Evolutionary conservation across 2,888 invertebrate genomes (phyloP), one percentile per base, ranked within the genome.

Genomic region (Diaperis boleti): DNA sequence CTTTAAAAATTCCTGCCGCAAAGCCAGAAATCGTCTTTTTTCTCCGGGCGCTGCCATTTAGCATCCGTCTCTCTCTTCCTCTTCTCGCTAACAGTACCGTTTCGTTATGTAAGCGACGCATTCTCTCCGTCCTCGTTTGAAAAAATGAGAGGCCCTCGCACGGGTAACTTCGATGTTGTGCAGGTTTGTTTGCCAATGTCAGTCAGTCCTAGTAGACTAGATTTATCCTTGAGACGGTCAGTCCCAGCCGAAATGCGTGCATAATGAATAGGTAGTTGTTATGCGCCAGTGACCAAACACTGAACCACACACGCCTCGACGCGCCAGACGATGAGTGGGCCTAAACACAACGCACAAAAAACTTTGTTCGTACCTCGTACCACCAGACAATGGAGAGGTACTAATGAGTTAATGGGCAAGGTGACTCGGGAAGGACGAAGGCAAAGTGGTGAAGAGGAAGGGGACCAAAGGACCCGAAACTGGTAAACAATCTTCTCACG

Each of bases 211-310:
- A 75, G 69, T 72, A 74, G 75, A 75, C 73, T 77, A 76, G 75
- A 76, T 69, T 72, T 76, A 78, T 77, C 79, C 79, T 79, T 79
- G 79, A 79, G 79, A 79, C 79, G 78, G 78, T 77, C 78, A 77
- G 77, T 76, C 77, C 74, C 75, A 66, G 75, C 74, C 76, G 69
- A 77, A 77, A 77, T 77, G 77, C 77, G 77, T 77, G 75, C 75
- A 77, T 77, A 77, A 79, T 78, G 76, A 79, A 75, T 76, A 75
- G 74, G 60, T 64, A 61, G 65, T 76, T 78, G 79, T 77, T 79
- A 78, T 79, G 78, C 78, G 78, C 79, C 76, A 76, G 74, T 78
- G 77, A 77, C 76, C 78, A 78, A 78, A 77, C 76, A 76, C 73
- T 64, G 67, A 55, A 57, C 59, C 57, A 45, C 20, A 42, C 52